phyloP scores from a whole-genome alignment of 2,797 vertebrate species.

The Xenops minutus region DNA sequence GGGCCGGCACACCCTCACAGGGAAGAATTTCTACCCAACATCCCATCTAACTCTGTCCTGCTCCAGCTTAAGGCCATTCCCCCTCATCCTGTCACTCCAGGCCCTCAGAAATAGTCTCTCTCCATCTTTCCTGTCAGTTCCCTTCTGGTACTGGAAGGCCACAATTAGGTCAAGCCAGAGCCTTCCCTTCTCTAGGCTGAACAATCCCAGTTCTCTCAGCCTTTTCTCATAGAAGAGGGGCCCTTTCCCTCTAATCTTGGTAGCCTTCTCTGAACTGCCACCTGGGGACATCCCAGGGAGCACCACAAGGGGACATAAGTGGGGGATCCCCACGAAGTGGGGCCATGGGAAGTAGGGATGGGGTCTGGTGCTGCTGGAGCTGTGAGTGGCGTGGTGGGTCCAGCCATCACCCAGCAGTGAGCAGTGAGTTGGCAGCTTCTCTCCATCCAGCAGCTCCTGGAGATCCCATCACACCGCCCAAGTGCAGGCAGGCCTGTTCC shows the following conservation, averaged over 20 bases:
- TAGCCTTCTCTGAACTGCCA: background rate
- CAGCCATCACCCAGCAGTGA: background rate
- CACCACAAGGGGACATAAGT: background rate
- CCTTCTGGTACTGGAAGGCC: background rate
- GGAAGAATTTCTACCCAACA: background rate
- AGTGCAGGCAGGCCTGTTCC: background rate
- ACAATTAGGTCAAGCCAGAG: background rate
- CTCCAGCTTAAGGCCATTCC: background rate
- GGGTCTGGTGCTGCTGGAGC: background rate
- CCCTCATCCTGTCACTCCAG: background rate
- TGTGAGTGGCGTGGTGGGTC: too few relatives aligned
- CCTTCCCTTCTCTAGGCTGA: background rate
- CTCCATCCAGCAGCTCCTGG: background rate
- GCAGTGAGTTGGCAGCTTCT: background rate
- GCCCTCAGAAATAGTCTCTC: background rate
- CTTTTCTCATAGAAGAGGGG: background rate
- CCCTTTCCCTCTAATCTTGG: background rate
- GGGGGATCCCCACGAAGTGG: background rate
- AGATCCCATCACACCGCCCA: rapidly evolving
- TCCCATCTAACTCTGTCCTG: background rate
- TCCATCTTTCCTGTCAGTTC: background rate
- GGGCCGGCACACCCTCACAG: background rate
- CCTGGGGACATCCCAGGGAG: background rate
- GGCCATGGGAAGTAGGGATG: rapidly evolving
- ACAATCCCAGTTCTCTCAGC: background rate